These are phyloP conservation scores for Megastigmus dorsalis DNA, from an alignment of 2,888 invertebrate species.

Conservation along the genomic window DNA sequence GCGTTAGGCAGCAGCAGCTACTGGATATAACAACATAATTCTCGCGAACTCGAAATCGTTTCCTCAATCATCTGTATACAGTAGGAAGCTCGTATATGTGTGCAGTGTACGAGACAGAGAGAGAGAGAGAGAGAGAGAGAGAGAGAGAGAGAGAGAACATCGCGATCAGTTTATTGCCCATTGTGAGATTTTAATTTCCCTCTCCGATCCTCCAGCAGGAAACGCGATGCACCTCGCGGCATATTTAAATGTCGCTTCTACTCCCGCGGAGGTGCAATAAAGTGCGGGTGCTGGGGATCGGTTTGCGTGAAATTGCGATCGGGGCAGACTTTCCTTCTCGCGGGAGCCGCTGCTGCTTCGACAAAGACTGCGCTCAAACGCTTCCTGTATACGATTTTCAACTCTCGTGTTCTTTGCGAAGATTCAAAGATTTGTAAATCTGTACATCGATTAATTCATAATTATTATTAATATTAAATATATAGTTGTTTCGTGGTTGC, in stretches of 20 bases:
- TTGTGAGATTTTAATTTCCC: constrained; percentile 10
- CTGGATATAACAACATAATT: constrained; percentile 19
- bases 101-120: not conserved
- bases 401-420: too few relatives aligned
- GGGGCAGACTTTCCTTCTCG: not conserved
- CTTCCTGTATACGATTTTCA: too few relatives aligned
- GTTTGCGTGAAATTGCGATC: constrained; percentile 6
- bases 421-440: too few relatives aligned
- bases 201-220: not conserved
- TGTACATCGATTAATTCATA: too few relatives aligned
- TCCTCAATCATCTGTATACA: constrained; percentile 7
- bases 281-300: not conserved
- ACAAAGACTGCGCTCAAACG: too few relatives aligned
- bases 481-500: too few relatives aligned
- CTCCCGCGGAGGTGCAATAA: not conserved
- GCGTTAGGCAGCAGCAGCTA: too few relatives aligned
- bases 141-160: too few relatives aligned
- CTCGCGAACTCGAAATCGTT: not conserved
- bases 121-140: too few relatives aligned
- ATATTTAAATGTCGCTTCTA: not conserved
- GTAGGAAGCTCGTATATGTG: not conserved
- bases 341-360: too few relatives aligned
- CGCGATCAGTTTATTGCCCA: not conserved
- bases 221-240: too few relatives aligned
- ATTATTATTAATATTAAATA: too few relatives aligned